Percentiles rank a stretch among this genome's conserved stretches.
phyloP scores from a whole-genome alignment of 2,797 vertebrate genomes.

The Chaenodraco wilsoni region DNA sequence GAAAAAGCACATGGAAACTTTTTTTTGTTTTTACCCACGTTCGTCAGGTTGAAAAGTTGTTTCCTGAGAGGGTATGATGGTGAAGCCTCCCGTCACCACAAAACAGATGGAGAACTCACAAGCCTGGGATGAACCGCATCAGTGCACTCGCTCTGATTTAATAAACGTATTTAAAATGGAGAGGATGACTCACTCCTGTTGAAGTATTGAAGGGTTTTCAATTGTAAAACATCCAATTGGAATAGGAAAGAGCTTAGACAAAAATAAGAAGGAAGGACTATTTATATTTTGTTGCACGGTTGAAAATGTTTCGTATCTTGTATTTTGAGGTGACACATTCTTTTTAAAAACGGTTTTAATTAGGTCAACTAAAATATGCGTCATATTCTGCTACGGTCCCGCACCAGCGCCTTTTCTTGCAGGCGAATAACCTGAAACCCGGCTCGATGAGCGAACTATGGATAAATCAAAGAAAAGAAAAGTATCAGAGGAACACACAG shows the following conservation, averaged over 20 bases:
- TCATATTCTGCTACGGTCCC: too few species aligned
- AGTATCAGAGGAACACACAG: too few species aligned
- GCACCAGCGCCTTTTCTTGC: too few species aligned
- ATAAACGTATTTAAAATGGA: slow-evolving; percentile 16
- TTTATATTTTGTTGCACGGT: too few species aligned
- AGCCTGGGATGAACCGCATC: slow-evolving; percentile 7
- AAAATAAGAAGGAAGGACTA: too few species aligned
- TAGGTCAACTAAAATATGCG: too few species aligned
- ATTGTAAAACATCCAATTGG: background rate
- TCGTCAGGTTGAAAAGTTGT: slow-evolving; percentile 44
- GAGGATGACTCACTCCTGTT: slow-evolving; percentile 1
- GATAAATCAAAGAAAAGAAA: too few species aligned
- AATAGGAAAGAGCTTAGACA: background rate
- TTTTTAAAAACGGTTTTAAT: too few species aligned
- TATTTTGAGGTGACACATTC: too few species aligned
- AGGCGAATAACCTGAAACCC: too few species aligned
- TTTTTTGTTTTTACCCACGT: slow-evolving; percentile 1
- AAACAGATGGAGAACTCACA: slow-evolving; percentile 6
- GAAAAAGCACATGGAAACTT: slow-evolving; percentile 17
- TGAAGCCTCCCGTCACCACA: slow-evolving; percentile 30
- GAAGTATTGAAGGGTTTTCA: background rate
- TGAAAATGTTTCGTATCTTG: too few species aligned
- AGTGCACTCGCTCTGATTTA: slow-evolving; percentile 1
- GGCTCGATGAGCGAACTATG: too few species aligned
- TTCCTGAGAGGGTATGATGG: slow-evolving; percentile 36